Evolutionary conservation across 1,140 invertebrate species (phyloP).

Genomic region (Apocrypta bakeri): DNA sequence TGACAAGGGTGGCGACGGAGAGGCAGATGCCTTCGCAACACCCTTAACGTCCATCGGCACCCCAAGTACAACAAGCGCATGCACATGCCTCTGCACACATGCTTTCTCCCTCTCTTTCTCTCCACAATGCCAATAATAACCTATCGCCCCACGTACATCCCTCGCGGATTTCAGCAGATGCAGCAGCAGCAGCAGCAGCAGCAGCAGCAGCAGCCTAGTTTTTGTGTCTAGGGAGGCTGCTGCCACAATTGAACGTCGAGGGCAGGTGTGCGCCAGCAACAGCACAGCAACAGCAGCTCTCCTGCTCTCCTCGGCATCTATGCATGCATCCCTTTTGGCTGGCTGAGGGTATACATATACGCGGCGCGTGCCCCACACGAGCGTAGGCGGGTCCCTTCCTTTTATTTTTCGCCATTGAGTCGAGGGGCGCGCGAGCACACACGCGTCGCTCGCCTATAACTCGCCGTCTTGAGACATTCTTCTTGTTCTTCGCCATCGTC

Average conservation of each 20-base stretch:
- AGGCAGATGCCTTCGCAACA: constrained; percentile 56
- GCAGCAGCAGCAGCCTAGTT: constrained; percentile 54
- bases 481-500: background rate
- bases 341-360: background rate
- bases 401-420: constrained; percentile 60
- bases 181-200: constrained; percentile 71
- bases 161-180: constrained; percentile 73
- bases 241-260: constrained; percentile 63
- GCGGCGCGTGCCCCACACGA: constrained; percentile 74
- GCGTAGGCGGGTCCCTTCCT: constrained; percentile 68
- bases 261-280: constrained; percentile 73
- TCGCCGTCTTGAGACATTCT: constrained; percentile 16
- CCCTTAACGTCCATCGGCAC: constrained; percentile 60
- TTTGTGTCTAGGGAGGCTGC: constrained; percentile 64
- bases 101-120: constrained; percentile 31
- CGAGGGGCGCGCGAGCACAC: constrained; percentile 31
- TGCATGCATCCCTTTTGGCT: constrained; percentile 17
- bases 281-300: constrained; percentile 53
- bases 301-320: constrained; percentile 40
- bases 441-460: background rate
- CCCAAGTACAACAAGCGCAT: constrained; percentile 42
- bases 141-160: constrained; percentile 68
- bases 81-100: constrained; percentile 54
- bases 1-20: constrained; percentile 40
- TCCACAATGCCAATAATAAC: constrained; percentile 73